Evolutionary conservation across 35 echinoderm and acorn worm species (phyloP), one percentile per base, ranked within the genome.

Genomic region (Strongylocentrotus purpuratus): DNA sequence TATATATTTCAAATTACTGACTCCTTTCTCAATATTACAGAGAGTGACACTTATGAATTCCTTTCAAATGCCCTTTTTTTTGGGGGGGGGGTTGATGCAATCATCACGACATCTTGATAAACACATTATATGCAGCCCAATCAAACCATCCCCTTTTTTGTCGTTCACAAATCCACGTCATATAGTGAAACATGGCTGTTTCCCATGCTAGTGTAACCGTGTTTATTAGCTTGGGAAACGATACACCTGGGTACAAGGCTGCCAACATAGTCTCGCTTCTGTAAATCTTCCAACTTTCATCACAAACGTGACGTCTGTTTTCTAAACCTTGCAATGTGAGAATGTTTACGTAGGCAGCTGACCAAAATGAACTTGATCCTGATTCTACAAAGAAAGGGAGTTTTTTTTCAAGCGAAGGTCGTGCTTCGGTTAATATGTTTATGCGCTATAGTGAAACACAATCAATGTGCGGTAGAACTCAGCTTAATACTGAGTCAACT

Each of bases 331-430:
- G 65, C 65, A 78, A 78, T n/a, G 65, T n/a, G 65, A 78, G 33
- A 91, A 48, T 28, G 88, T 91, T 41, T 91, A 48, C 22, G 88
- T 91, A n/a, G 33, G 88, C 46, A 91, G 33, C 88, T 46, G 46
- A 35, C 14, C 18, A 46, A 32, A n/a, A 48, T 46, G 31, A 41
- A 41, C 46, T 46, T 48, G 46, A 91, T 91, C 33, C 88, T 91
- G 33, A 46, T 33, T 41, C 35, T 91, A 48, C 20, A 48, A 41
- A 91, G 46, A 20, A 48, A 46, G 33, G 33, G 7, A 41, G 0
- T 25, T 13, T 20, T 6, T 48, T 10, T 22, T 32, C 7, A 28
- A 78, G 65, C 65, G 65, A 78, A 78, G 65, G 65, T 78, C 65
- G n/a, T 78, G 65, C 65, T 78, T 78, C 65, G 65, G 65, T 78